Base-by-base conservation (phyloP, 2,888 invertebrate genomes). In the Polyommatus iphigenia region DNA sequence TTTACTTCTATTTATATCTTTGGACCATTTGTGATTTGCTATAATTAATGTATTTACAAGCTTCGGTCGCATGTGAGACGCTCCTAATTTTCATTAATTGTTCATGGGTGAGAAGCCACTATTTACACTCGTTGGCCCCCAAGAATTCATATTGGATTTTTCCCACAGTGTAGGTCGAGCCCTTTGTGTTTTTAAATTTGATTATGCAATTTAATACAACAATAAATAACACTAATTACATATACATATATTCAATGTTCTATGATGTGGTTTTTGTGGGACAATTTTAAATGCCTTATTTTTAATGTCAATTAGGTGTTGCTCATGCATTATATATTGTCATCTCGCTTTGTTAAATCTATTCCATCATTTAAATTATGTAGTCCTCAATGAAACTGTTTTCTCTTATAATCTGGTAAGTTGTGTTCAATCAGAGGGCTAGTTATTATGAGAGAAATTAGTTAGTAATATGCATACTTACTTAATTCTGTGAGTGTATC, bases 1-100 rank as follows among this genome's bases (percentile, higher is more conserved):
- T 87, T 88, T 89, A 85, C 87, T 89, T 87, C 91, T 91, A 92
- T 89, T 88, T 91, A 88, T 93, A 92, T 89, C 89, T 86, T 86
- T 79, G 83, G 84, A 81, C 82, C 85, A 85, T 85, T 86, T 84
- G 87, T 87, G 85, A 85, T 84, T 87, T 87, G 83, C 84, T 82
- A 83, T 83, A 82, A 81, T 85, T 81, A 82, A 82, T 82, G 81
- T 84, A 82, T 78, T 76, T 76, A 54, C 78, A 73, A 79, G 75
- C 78, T 82, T 81, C 79, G 79, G 81, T 79, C 77, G 71, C 73
- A 13, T 72, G 15, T 20, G 24, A 71, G 32, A 71, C 36, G 24
- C 36, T 46, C n/a, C 10, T 41, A 41, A 71, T 59, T 57, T 59
- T 29, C 7, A 36, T 41, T 59, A 46, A 77, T 77, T 78, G 76